These are phyloP conservation scores for Brachionichthys hirsutus DNA, from an alignment of 2,113 vertebrate genomes.

Conservation along the genomic window DNA sequence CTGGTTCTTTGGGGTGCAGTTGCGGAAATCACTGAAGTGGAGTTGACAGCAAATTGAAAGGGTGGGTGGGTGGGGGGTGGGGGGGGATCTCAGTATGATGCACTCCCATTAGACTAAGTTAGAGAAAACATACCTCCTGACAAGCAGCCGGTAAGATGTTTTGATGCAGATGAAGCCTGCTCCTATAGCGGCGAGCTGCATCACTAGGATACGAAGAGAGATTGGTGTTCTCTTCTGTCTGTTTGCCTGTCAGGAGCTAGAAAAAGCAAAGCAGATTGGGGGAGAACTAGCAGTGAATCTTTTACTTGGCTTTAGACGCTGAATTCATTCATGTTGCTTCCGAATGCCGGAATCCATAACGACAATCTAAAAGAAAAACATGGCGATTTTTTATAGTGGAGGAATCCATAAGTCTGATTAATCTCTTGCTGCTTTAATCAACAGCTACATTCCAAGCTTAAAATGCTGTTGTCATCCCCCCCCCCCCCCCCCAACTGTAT, in stretches of 20 bases:
- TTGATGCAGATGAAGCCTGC: slow-evolving; percentile 44
- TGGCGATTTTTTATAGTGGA: slow-evolving; percentile 5
- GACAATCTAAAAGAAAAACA: neutral
- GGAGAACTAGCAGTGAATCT: slow-evolving; percentile 54
- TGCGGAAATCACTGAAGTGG: slow-evolving; percentile 44
- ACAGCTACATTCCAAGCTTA: slow-evolving; percentile 11
- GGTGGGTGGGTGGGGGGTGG: no score
- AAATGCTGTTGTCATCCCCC: slow-evolving; percentile 10
- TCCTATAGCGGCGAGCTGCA: slow-evolving; percentile 32
- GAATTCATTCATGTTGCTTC: slow-evolving; percentile 35
- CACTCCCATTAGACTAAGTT: slow-evolving; percentile 37
- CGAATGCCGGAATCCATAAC: slow-evolving; percentile 18
- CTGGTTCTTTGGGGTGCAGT: slow-evolving; percentile 15
- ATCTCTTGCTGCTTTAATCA: slow-evolving; percentile 41
- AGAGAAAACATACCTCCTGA: slow-evolving; percentile 30
- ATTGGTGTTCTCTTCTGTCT: slow-evolving; percentile 16
- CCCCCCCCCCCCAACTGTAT: neutral
- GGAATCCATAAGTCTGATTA: slow-evolving; percentile 43
- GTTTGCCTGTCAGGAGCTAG: slow-evolving; percentile 30
- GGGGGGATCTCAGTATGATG: slow-evolving; percentile 16
- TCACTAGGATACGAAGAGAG: slow-evolving; percentile 40
- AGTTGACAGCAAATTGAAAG: slow-evolving; percentile 30
- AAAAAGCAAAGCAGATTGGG: slow-evolving; percentile 49
- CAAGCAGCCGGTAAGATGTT: slow-evolving; percentile 49
- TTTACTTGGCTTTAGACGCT: slow-evolving; percentile 35